Conservation (phyloP, 1,140 invertebrate species). For the Lucilia cuprina region DNA sequence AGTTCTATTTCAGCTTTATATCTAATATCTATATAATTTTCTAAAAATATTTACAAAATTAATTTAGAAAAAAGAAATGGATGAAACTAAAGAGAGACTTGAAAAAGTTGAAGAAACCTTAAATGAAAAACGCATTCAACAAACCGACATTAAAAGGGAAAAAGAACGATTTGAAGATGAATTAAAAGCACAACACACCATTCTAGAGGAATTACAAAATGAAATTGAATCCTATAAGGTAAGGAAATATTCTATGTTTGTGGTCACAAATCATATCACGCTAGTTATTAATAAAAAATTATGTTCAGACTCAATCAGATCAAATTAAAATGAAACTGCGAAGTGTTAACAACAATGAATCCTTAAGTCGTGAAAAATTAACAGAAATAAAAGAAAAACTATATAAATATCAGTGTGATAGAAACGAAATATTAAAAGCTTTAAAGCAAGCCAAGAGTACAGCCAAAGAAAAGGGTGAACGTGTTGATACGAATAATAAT, state of each 20-base stretch:
- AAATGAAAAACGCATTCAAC: background rate
- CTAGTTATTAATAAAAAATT: background rate
- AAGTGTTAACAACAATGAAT: background rate
- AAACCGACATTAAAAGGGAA: background rate
- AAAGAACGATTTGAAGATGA: constrained; percentile 27
- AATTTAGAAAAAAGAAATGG: constrained; percentile 49
- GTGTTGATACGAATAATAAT: constrained; percentile 41
- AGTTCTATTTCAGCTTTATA: too few species aligned
- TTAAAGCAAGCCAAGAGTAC: background rate
- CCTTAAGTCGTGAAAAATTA: background rate
- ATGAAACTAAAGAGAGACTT: constrained; percentile 48
- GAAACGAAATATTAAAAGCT: background rate
- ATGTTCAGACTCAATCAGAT: background rate
- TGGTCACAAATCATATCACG: background rate
- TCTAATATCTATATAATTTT: too few species aligned
- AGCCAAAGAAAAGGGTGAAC: constrained; percentile 47
- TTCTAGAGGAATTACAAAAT: constrained; percentile 23
- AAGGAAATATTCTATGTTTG: background rate
- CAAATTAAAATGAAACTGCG: constrained; percentile 1
- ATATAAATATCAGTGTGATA: background rate
- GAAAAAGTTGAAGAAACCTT: constrained; percentile 41
- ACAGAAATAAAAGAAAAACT: constrained; percentile 36
- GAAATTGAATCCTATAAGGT: constrained; percentile 26
- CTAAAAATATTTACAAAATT: background rate
- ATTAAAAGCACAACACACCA: background rate